Conservation (phyloP, 1,140 invertebrate genomes). For the Drosophila subpulchrella region DNA sequence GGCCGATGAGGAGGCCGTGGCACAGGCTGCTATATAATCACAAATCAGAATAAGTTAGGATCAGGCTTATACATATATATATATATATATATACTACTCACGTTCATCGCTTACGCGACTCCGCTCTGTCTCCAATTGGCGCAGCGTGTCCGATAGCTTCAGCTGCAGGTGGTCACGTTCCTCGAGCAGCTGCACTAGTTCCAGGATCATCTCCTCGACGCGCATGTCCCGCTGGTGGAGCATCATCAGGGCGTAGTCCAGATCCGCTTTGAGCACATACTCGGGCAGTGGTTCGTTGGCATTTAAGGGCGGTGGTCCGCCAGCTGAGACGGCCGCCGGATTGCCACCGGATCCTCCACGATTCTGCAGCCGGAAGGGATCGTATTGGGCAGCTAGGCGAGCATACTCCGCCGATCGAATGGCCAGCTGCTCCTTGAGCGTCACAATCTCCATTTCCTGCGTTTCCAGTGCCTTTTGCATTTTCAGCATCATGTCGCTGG, state of each 20-base stretch:
- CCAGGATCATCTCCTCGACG: slow-evolving; percentile 94
- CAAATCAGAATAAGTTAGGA: neutral
- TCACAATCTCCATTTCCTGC: slow-evolving; percentile 89
- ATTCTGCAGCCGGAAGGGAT: slow-evolving; percentile 80
- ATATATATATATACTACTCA: slow-evolving; percentile 18
- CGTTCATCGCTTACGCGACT: slow-evolving; percentile 47
- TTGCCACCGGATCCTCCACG: slow-evolving; percentile 40
- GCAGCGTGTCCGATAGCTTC: slow-evolving; percentile 91
- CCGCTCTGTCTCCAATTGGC: slow-evolving; percentile 88
- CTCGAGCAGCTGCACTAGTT: slow-evolving; percentile 92
- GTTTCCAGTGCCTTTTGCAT: slow-evolving; percentile 87
- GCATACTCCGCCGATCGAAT: slow-evolving; percentile 85
- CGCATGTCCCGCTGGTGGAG: slow-evolving; percentile 94
- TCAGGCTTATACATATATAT: neutral
- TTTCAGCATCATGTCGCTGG: slow-evolving; percentile 59
- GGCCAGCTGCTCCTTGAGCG: slow-evolving; percentile 88
- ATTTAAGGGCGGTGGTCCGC: slow-evolving; percentile 13
- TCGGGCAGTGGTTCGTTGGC: slow-evolving; percentile 54
- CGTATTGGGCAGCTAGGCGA: slow-evolving; percentile 80
- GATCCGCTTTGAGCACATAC: slow-evolving; percentile 87
- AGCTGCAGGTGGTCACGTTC: slow-evolving; percentile 93
- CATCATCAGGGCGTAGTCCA: slow-evolving; percentile 93
- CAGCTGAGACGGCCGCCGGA: neutral
- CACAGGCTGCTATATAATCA: neutral
- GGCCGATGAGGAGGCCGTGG: slow-evolving; percentile 20